Conservation (phyloP, 2,113 vertebrate genomes). For the Osmerus mordax region DNA sequence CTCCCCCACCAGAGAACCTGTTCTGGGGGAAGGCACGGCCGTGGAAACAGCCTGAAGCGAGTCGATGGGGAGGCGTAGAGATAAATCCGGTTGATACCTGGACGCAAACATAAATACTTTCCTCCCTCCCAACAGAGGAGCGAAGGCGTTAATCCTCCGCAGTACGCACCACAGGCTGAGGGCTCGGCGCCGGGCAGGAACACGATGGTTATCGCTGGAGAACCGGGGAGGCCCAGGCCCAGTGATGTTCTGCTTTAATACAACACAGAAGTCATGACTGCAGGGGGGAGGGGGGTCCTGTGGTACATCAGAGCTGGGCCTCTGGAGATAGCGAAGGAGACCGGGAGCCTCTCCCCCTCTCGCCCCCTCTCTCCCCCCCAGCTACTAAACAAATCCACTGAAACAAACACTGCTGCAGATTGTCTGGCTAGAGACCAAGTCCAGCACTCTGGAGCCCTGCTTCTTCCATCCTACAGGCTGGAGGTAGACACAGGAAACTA, state of each 20-base stretch:
- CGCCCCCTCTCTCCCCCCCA: too few species aligned
- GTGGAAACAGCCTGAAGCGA: too few species aligned
- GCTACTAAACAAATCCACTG: slow-evolving; percentile 23
- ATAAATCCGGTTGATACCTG: slow-evolving; percentile 11
- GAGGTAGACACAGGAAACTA: too few species aligned
- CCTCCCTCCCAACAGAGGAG: slow-evolving; percentile 26
- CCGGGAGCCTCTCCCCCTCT: neutral
- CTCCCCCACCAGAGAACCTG: too few species aligned
- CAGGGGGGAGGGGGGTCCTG: slow-evolving; percentile 29
- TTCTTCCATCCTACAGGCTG: too few species aligned
- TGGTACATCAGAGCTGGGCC: slow-evolving; percentile 44
- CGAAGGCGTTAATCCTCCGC: slow-evolving; percentile 43
- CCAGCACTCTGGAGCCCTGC: neutral
- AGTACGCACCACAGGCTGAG: slow-evolving; percentile 30
- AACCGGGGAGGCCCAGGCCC: slow-evolving; percentile 34
- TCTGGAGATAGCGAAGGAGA: slow-evolving; percentile 25
- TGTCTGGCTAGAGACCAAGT: neutral
- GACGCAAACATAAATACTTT: slow-evolving; percentile 10
- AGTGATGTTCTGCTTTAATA: slow-evolving; percentile 59
- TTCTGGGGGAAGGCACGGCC: too few species aligned
- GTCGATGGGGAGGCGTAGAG: neutral
- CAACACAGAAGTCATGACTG: slow-evolving; percentile 53
- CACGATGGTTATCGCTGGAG: slow-evolving; percentile 49
- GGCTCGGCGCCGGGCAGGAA: slow-evolving; percentile 36
- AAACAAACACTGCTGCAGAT: neutral